phyloP scores from a whole-genome alignment of 2,888 invertebrate species.

The Eupithecia subumbrata region DNA sequence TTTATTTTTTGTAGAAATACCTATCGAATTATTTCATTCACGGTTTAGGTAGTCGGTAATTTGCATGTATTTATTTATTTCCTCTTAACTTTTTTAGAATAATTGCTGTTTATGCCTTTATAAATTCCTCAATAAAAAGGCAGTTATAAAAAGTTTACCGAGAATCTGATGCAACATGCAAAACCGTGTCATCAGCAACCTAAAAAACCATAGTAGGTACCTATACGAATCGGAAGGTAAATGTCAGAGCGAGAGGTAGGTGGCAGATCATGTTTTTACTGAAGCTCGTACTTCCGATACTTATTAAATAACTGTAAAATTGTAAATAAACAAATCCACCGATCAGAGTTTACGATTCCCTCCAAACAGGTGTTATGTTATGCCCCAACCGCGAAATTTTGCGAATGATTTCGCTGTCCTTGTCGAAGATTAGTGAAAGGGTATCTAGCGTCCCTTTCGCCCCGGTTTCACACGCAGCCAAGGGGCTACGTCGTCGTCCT shows the following conservation, averaged over 20 bases:
- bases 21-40: too few species aligned
- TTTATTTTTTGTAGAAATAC: too few species aligned
- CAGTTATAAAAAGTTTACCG: constrained; percentile 11
- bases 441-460: constrained; percentile 49
- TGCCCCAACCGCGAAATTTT: constrained; percentile 23
- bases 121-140: background rate
- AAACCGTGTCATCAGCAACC: constrained; percentile 23
- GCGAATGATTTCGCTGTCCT: constrained; percentile 47
- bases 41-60: too few species aligned
- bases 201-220: constrained; percentile 15
- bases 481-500: constrained; percentile 22
- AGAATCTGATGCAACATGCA: constrained; percentile 28
- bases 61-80: background rate
- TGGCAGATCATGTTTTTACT: background rate
- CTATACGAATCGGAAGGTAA: constrained; percentile 9
- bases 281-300: background rate
- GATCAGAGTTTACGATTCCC: constrained; percentile 35
- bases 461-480: constrained; percentile 25
- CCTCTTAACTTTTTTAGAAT: background rate
- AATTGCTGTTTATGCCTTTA: background rate
- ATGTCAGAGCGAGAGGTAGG: background rate
- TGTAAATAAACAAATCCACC: constrained; percentile 19
- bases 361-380: constrained; percentile 27
- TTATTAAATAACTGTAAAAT: constrained; percentile 1
- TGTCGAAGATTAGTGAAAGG: constrained; percentile 39